Conservation (phyloP, 2,888 invertebrate genomes). For the Brachyopa scutellaris region DNA sequence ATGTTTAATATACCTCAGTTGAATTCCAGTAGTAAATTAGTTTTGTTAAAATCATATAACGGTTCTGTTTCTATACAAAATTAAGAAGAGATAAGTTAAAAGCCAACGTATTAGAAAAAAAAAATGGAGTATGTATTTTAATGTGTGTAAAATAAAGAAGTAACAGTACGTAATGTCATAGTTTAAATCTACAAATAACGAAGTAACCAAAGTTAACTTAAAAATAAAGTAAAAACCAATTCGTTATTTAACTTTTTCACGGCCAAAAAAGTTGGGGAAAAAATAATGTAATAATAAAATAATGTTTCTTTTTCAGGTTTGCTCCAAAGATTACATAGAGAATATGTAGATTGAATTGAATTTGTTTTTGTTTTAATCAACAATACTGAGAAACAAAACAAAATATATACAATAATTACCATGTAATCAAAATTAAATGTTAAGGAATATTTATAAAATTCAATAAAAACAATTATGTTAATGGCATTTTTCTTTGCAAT, state of each 20-base stretch:
- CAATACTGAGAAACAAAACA: conserved; percentile 27
- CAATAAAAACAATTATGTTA: too few relatives aligned
- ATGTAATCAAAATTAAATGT: conserved; percentile 53
- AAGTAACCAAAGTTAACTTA: conserved; percentile 60
- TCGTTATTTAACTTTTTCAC: background rate
- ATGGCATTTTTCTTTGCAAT: too few relatives aligned
- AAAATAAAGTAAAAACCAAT: background rate
- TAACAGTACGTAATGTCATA: too few relatives aligned
- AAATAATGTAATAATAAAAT: background rate
- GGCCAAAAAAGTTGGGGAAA: too few relatives aligned
- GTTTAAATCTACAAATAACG: conserved; percentile 31
- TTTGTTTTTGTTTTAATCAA: too few relatives aligned
- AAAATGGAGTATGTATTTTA: background rate
- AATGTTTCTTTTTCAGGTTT: conserved; percentile 2
- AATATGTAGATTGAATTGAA: too few relatives aligned
- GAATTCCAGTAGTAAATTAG: background rate
- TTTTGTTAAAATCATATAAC: conserved; percentile 35
- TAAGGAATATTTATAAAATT: conserved; percentile 42
- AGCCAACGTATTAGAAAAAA: background rate
- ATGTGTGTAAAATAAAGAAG: background rate
- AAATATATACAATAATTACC: conserved; percentile 58
- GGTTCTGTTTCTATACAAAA: conserved; percentile 54
- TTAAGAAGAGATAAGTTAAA: background rate
- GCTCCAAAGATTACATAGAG: background rate
- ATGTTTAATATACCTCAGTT: conserved; percentile 6